These are phyloP conservation scores for Notodonta dromedarius DNA, from an alignment of 2,888 invertebrate genomes.

Conservation along the genomic window DNA sequence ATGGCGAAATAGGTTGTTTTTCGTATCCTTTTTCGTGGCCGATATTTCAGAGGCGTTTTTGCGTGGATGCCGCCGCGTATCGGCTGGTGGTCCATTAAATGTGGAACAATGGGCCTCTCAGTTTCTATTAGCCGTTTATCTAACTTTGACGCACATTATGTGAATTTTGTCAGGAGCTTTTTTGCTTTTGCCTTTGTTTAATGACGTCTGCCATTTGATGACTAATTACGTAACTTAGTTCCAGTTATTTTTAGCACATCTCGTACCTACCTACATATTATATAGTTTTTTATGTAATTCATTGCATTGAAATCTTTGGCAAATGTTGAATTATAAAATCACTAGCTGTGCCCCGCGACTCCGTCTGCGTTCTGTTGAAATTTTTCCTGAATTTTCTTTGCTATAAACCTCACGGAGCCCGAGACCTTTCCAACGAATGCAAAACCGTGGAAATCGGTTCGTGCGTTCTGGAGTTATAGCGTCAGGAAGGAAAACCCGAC, in stretches of 20 bases:
- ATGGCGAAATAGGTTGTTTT: slow-evolving; percentile 76
- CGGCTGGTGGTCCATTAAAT: slow-evolving; percentile 79
- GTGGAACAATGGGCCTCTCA: slow-evolving; percentile 77
- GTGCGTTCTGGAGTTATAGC: no score
- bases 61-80: slow-evolving; percentile 61
- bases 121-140: slow-evolving; percentile 77
- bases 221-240: slow-evolving; percentile 35
- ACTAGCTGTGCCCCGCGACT: no score
- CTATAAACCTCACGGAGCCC: no score
- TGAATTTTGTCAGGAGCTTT: slow-evolving; percentile 70
- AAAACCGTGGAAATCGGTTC: no score
- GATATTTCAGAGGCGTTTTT: slow-evolving; percentile 69
- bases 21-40: slow-evolving; percentile 68
- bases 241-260: slow-evolving; percentile 13
- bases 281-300: no score
- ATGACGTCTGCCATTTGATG: slow-evolving; percentile 47
- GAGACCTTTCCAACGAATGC: no score
- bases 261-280: neutral
- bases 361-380: no score
- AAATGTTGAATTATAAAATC: no score
- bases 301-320: no score
- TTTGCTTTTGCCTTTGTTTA: slow-evolving; percentile 40
- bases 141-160: slow-evolving; percentile 77
- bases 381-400: no score
- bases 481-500: no score